Conservation (phyloP, 2,113 vertebrate species). For the Australoheros scitulus region DNA sequence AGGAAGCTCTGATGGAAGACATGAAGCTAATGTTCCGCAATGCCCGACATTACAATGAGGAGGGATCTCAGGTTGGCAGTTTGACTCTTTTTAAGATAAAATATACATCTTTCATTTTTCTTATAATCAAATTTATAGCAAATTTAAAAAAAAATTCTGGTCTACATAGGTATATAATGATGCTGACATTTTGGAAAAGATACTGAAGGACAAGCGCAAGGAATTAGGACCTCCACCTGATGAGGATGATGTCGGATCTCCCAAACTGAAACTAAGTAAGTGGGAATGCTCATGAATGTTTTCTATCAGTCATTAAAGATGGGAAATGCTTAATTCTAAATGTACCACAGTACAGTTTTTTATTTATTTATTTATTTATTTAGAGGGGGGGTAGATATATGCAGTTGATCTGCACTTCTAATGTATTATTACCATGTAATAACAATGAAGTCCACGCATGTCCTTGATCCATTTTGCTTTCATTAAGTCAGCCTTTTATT, state of each 20-base stretch:
- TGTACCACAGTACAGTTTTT: no score
- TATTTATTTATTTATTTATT: no score
- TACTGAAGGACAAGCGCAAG: slow-evolving; percentile 94
- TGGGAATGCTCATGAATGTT: background rate
- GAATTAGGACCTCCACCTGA: slow-evolving; percentile 90
- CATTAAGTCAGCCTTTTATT: background rate
- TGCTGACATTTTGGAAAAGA: slow-evolving; percentile 93
- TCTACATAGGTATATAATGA: slow-evolving; percentile 93
- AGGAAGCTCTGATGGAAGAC: slow-evolving; percentile 92
- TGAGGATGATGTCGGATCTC: slow-evolving; percentile 93
- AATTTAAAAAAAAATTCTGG: background rate
- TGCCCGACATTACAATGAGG: slow-evolving; percentile 97
- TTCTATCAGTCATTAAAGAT: background rate
- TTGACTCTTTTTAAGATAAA: background rate
- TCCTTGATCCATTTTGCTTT: background rate
- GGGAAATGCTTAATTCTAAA: background rate
- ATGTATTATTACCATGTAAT: background rate
- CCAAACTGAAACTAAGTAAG: slow-evolving; percentile 96
- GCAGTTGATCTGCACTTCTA: background rate
- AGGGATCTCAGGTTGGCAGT: slow-evolving; percentile 91
- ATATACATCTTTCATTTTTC: background rate
- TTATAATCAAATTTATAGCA: background rate
- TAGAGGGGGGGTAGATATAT: no score
- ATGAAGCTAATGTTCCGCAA: slow-evolving; percentile 98
- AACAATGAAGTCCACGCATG: background rate